phyloP scores from a whole-genome alignment of 2,888 invertebrate species.

The Pseudolycoriella hygida region DNA sequence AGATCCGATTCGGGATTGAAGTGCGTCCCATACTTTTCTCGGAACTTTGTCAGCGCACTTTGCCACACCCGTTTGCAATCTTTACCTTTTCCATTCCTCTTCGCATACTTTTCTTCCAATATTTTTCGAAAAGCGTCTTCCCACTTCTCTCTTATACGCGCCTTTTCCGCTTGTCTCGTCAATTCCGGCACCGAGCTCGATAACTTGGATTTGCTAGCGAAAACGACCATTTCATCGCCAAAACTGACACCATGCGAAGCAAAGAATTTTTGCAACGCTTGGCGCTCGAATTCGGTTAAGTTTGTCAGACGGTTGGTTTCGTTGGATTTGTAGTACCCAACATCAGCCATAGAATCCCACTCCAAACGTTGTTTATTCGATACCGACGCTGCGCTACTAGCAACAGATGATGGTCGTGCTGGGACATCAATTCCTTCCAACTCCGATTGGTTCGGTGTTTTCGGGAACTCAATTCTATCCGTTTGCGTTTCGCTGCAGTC shows the following conservation, averaged over 20 bases:
- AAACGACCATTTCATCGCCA: conserved; percentile 5
- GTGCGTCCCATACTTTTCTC: conserved; percentile 1
- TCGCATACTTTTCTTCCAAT: background rate
- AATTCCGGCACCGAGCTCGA: background rate
- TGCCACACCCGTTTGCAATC: conserved; percentile 1
- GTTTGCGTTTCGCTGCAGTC: conserved; percentile 3
- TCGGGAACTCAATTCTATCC: background rate
- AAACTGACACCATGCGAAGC: conserved; percentile 11
- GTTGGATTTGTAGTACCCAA: conserved; percentile 52
- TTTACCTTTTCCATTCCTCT: background rate
- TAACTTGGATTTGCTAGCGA: background rate
- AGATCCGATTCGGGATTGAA: background rate
- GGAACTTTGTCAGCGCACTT: background rate
- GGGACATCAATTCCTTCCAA: background rate
- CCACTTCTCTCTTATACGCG: background rate
- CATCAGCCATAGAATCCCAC: conserved; percentile 79
- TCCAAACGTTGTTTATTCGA: conserved; percentile 53
- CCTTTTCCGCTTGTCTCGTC: background rate
- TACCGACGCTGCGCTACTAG: conserved; percentile 43
- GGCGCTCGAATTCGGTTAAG: conserved; percentile 20
- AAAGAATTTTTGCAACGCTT: conserved; percentile 20
- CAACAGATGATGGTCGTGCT: conserved; percentile 40
- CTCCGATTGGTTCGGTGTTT: background rate
- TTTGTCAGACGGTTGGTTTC: conserved; percentile 25
- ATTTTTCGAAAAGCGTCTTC: background rate